These are phyloP conservation scores for Rissa tridactyla DNA, from an alignment of 2,113 vertebrate genomes.

Conservation along the genomic window DNA sequence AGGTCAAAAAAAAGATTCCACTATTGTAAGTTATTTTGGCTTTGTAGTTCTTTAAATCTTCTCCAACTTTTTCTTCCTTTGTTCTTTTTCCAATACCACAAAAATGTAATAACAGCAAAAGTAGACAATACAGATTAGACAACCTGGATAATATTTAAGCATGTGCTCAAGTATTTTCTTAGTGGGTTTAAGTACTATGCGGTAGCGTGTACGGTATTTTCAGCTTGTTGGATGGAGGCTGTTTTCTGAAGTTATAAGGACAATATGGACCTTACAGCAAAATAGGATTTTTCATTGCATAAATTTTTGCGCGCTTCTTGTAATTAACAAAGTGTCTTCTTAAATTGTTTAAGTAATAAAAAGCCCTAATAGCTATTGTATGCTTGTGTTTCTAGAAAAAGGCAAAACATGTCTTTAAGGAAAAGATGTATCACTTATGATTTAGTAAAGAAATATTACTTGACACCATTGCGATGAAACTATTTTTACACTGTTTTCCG, in stretches of 20 bases:
- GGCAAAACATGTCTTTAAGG: not conserved
- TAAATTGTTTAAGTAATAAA: not conserved
- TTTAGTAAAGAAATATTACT: not conserved
- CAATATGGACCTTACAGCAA: not conserved
- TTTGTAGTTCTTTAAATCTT: conserved; percentile 36
- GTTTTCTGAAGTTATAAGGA: not conserved
- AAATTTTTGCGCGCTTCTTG: not conserved
- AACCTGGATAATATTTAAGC: conserved; percentile 41
- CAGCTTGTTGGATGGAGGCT: not conserved
- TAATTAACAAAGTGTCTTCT: not conserved
- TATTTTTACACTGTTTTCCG: not conserved
- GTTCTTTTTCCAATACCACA: conserved; percentile 64
- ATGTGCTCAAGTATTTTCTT: not conserved
- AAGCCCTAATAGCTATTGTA: not conserved
- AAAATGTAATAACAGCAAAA: conserved; percentile 60
- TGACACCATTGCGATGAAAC: rapidly evolving
- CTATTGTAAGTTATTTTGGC: conserved; percentile 22
- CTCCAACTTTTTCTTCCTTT: conserved; percentile 45
- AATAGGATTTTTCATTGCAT: not conserved
- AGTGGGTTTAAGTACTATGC: not conserved
- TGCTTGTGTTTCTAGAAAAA: not conserved
- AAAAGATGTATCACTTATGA: not conserved
- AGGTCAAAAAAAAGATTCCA: conserved; percentile 31
- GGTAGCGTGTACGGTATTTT: not conserved
- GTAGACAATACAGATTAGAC: conserved; percentile 53